Percentiles rank a stretch among this genome's conserved stretches.
These are phyloP conservation scores for Euleptes europaea DNA, from an alignment of 2,113 vertebrate species.

Conservation along the genomic window DNA sequence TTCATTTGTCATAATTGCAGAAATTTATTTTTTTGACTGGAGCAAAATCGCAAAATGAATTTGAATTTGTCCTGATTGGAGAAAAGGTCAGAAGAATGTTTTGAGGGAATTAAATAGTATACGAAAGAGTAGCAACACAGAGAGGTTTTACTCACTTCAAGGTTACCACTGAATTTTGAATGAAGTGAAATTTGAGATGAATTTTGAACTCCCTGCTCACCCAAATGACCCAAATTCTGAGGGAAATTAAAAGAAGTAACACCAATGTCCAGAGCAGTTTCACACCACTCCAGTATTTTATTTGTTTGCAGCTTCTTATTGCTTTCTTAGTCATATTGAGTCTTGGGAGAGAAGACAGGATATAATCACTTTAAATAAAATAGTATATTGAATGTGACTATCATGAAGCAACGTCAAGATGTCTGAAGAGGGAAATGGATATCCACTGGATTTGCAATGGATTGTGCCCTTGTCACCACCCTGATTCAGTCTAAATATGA, in stretches of 20 bases:
- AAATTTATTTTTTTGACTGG: background rate
- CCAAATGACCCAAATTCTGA: background rate
- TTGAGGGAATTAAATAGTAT: background rate
- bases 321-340: no score
- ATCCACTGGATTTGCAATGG: background rate
- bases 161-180: background rate
- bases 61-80: no score
- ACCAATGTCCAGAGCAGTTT: background rate
- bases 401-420: background rate
- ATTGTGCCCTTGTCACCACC: background rate
- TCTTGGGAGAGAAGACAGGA: no score
- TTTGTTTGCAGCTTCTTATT: no score
- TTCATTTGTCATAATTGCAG: background rate
- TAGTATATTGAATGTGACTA: background rate
- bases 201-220: background rate
- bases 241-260: background rate
- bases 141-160: no score
- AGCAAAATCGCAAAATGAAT: background rate
- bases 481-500: background rate
- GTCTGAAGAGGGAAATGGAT: background rate
- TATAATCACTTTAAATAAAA: no score
- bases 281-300: no score
- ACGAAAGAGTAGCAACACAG: no score
- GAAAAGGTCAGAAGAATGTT: background rate
- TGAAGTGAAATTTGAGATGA: background rate